These are phyloP conservation scores for Notolepis coatsorum DNA, from an alignment of 2,797 vertebrate species.

Conservation along the genomic window DNA sequence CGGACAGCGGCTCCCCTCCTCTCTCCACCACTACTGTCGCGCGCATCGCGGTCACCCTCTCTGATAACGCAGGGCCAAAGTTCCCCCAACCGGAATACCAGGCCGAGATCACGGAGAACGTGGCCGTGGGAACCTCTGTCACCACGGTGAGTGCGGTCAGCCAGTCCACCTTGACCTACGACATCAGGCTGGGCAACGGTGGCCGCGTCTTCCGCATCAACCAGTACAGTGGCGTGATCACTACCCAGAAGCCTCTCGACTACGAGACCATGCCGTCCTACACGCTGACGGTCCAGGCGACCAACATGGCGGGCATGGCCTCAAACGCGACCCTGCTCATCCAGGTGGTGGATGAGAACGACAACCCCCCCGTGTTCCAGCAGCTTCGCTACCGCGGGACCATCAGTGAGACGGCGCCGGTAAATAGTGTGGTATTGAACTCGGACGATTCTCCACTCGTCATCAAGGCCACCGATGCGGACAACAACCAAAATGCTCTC, in stretches of 20 bases:
- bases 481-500: slow-evolving; percentile 93
- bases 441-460: slow-evolving; percentile 87
- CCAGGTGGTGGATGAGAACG: slow-evolving; percentile 93
- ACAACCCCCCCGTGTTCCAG: slow-evolving; percentile 93
- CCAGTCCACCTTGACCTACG: slow-evolving; percentile 92
- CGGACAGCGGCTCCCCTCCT: slow-evolving; percentile 89
- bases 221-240: slow-evolving; percentile 95
- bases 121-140: slow-evolving; percentile 88
- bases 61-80: slow-evolving; percentile 93
- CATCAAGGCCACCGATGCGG: slow-evolving; percentile 91
- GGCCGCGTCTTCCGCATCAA: slow-evolving; percentile 90
- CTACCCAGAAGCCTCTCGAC: slow-evolving; percentile 88
- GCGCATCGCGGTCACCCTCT: slow-evolving; percentile 91
- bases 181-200: slow-evolving; percentile 89
- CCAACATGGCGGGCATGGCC: slow-evolving; percentile 97
- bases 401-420: slow-evolving; percentile 92
- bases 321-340: slow-evolving; percentile 90
- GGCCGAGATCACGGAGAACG: slow-evolving; percentile 91
- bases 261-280: slow-evolving; percentile 87
- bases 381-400: slow-evolving; percentile 88
- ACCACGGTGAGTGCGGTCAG: slow-evolving; percentile 90
- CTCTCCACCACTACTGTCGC: slow-evolving; percentile 92
- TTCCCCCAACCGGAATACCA: slow-evolving; percentile 93
- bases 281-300: slow-evolving; percentile 87
- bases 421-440: slow-evolving; percentile 91